Conservation (phyloP, 2,797 vertebrate species). For the Sylvia borin region DNA sequence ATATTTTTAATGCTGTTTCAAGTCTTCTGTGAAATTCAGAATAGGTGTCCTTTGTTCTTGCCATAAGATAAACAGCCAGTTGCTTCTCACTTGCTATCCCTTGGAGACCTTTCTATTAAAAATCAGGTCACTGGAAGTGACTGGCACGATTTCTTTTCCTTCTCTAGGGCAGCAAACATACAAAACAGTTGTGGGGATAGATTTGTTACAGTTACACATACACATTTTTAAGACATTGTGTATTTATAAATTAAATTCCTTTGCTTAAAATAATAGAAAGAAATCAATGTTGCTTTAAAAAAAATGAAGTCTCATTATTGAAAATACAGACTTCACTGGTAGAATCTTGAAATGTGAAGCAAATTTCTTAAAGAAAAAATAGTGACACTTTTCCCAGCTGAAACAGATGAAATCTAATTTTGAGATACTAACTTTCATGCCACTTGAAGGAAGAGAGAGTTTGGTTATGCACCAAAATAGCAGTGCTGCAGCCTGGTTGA, state of each 20-base stretch:
- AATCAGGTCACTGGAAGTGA: not conserved
- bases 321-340: not conserved
- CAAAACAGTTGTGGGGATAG: not conserved
- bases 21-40: not conserved
- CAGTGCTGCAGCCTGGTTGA: not conserved
- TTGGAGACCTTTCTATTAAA: not conserved
- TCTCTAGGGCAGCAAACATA: not conserved
- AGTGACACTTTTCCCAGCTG: not conserved
- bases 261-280: not conserved
- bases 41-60: not conserved
- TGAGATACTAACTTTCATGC: not conserved
- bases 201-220: accelerated
- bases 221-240: not conserved
- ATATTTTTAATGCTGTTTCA: not conserved
- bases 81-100: not conserved
- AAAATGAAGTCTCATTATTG: not conserved
- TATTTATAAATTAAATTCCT: not conserved
- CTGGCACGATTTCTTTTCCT: not conserved
- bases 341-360: not conserved
- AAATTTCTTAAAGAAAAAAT: not conserved
- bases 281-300: not conserved
- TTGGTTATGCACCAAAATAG: not conserved
- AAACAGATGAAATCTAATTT: not conserved
- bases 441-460: not conserved
- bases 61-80: not conserved